Base-by-base conservation (phyloP, 1,140 invertebrate genomes). In the Papilio xuthus region DNA sequence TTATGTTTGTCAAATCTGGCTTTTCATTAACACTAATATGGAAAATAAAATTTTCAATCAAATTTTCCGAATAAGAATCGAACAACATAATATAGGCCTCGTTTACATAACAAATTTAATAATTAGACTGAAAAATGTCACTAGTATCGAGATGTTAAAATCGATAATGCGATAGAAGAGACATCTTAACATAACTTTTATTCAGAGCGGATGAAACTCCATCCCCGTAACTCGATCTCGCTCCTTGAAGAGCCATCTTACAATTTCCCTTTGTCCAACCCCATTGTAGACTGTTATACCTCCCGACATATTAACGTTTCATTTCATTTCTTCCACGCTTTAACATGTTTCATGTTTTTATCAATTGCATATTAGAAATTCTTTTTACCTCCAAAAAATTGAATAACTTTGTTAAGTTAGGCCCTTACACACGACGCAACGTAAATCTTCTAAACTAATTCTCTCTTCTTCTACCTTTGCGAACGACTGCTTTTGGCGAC, bases 291-390 rank as follows among this genome's bases (percentile, higher is more conserved):
- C 82, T 69, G 85, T 89, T 88, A 88, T 90, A 86, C 87, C 86
- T 86, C 80, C 84, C 81, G 81, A 88, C 90, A 88, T 92, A 91
- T 91, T 90, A 86, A 86, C 86, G 84, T 91, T 87, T 90, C 89
- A 90, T 92, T 90, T 89, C 85, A 85, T 90, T 89, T 90, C 87
- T 82, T 76, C 85, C 78, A 7, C 42, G 37, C 71, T 73, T 73
- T 73, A 73, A 44, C 23, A 73, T 13, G 50, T 47, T 73, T 73
- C 41, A 73, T 79, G 73, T 79, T 78, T 75, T 63, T 72, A 79
- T 76, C 47, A 71, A 80, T n/a, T 78, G 76, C 47, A 83, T 82
- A 80, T 81, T 70, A 77, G 60, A 60, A 81, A 74, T 80, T 78
- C 32, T 78, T 56, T 81, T 60, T 70, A 79, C 70, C 79, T 78